phyloP scores from a whole-genome alignment of 2,888 invertebrate genomes.

The Tetranychus truncatus region DNA sequence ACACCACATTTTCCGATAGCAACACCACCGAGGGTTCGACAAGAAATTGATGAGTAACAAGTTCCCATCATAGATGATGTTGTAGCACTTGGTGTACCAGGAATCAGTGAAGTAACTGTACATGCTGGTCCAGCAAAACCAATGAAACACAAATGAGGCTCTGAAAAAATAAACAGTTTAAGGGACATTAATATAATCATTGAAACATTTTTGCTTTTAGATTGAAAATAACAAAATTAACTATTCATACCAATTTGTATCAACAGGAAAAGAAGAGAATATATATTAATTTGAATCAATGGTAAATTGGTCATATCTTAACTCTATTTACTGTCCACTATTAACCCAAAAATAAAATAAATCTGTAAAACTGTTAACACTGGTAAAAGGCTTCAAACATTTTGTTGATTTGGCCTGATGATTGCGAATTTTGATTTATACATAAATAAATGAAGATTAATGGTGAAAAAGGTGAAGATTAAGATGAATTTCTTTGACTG shows the following conservation, averaged over 20 bases:
- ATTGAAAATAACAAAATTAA: background rate
- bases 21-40: slow-evolving; percentile 25
- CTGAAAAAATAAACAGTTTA: background rate
- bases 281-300: background rate
- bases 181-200: background rate
- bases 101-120: slow-evolving; percentile 19
- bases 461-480: background rate
- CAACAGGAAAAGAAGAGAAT: background rate
- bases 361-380: background rate
- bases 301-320: background rate
- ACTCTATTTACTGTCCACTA: background rate
- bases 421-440: background rate
- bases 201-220: background rate
- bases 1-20: slow-evolving; percentile 26
- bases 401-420: background rate
- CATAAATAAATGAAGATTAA: too few species aligned
- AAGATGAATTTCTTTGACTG: background rate
- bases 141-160: background rate
- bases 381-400: background rate
- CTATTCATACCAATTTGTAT: background rate
- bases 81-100: slow-evolving; percentile 11
- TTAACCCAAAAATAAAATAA: background rate
- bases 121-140: slow-evolving; percentile 17
- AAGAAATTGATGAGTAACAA: slow-evolving; percentile 25
- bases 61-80: slow-evolving; percentile 21